Evolutionary conservation across 2,113 vertebrate genomes (phyloP).

Genomic region (Mixornis gularis): DNA sequence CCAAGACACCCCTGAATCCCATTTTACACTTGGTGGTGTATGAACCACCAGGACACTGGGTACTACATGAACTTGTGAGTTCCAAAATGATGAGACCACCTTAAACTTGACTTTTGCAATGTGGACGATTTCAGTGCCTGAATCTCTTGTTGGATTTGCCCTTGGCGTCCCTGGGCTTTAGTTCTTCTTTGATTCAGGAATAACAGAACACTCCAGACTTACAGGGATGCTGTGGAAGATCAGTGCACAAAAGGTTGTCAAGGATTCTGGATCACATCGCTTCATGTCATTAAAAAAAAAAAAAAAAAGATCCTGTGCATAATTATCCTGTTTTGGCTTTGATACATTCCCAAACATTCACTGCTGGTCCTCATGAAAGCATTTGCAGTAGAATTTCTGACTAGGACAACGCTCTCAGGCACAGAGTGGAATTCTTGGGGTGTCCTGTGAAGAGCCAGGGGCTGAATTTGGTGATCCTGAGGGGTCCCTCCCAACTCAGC

Average conservation of each 20-base stretch:
- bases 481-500: not conserved
- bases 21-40: not conserved
- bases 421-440: not conserved
- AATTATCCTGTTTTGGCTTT: not conserved
- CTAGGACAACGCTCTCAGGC: rapidly evolving
- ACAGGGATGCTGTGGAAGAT: not conserved
- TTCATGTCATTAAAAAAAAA: not conserved
- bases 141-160: not conserved
- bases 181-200: not conserved
- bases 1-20: not conserved
- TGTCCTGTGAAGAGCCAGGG: not conserved
- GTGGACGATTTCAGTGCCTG: not conserved
- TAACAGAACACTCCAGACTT: not conserved
- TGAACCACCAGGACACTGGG: not conserved
- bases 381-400: not conserved
- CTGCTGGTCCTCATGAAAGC: not conserved
- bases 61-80: not conserved
- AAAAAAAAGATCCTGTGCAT: rapidly evolving
- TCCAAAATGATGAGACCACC: not conserved
- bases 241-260: not conserved
- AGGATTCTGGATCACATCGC: not conserved
- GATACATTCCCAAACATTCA: not conserved
- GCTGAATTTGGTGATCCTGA: not conserved
- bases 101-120: not conserved
- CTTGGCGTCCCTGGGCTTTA: not conserved